Evolutionary conservation across 2,797 vertebrate species (phyloP), one percentile per base, ranked within the genome.

Genomic region (Sus cebifrons): DNA sequence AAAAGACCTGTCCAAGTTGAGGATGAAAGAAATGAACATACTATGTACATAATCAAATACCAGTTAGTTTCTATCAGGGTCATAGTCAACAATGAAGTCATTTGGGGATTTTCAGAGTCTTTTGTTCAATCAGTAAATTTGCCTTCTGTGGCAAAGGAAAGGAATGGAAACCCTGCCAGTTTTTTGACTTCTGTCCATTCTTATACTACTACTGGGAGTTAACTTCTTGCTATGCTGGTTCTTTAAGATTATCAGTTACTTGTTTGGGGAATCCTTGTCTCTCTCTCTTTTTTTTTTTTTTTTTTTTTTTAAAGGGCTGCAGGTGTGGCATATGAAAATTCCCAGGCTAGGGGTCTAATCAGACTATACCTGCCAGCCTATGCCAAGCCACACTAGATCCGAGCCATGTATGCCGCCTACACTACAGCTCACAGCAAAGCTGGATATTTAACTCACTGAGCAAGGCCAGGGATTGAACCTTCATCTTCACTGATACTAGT

Each of bases 241-340:
- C 98, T 25, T 99, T 98, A 97, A 99, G 94, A 96, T 99, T 99
- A 79, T 97, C 98, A 0, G 99, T 99, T 91, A 99, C 98, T 98
- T 98, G 99, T 96, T 99, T 99, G 49, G 99, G 99, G 95, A 99
- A 94, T 99, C 98, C 90, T 36, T 36, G 36, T 36, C 36, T 36
- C 36, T 36, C 36, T 36, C 36, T 36, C 3, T n/a, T n/a, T 36
- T 36, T 36, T 36, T 36, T 36, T 36, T 36, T 32, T 32, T 32
- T 36, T 36, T 36, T 36, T 36, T 36, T 36, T 36, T 36, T 36
- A 36, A 36, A 49, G 44, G 44, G 44, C 44, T 49, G 44, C 44
- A 49, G 44, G 44, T 9, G 44, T 49, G 44, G 44, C 44, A 49
- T 49, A 49, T 49, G 44, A 49, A 49, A 49, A 10, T 49, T 49